Evolutionary conservation across 1,140 invertebrate genomes (phyloP).

Genomic region (Riptortus pedestris): DNA sequence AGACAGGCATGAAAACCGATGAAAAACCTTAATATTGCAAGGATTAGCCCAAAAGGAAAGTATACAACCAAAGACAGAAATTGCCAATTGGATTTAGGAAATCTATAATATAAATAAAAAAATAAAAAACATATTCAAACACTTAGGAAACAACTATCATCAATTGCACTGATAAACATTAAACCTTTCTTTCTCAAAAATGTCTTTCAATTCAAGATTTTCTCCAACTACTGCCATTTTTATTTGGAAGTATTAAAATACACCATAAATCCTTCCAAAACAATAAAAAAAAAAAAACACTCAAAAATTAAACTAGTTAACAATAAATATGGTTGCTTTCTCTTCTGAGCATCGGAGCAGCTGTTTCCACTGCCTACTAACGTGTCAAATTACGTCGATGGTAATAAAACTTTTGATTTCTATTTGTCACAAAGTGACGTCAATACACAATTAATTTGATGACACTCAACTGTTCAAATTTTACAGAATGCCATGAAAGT

Average conservation of each 20-base stretch:
- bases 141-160: no score
- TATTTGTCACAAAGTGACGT: no score
- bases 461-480: no score
- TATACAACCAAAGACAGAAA: slow-evolving; percentile 25
- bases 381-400: no score
- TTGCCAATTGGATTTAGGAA: slow-evolving; percentile 28
- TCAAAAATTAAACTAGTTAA: slow-evolving; percentile 6
- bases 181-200: slow-evolving; percentile 28
- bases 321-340: slow-evolving; percentile 7
- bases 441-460: no score
- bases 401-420: no score
- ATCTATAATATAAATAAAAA: slow-evolving; percentile 22
- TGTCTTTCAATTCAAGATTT: slow-evolving; percentile 23
- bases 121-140: not conserved
- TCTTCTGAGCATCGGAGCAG: not conserved
- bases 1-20: slow-evolving; percentile 26
- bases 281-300: no score
- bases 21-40: slow-evolving; percentile 24
- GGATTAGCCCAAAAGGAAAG: slow-evolving; percentile 25
- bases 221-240: slow-evolving; percentile 10
- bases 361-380: slow-evolving; percentile 4
- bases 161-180: not conserved
- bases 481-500: no score
- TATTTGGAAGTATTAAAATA: not conserved
- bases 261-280: not conserved